A percentile compares a stretch with the other conserved stretches of the same genome.
Evolutionary conservation across 2,888 invertebrate genomes (phyloP).

Genomic region (Hypselothyrea guttata): DNA sequence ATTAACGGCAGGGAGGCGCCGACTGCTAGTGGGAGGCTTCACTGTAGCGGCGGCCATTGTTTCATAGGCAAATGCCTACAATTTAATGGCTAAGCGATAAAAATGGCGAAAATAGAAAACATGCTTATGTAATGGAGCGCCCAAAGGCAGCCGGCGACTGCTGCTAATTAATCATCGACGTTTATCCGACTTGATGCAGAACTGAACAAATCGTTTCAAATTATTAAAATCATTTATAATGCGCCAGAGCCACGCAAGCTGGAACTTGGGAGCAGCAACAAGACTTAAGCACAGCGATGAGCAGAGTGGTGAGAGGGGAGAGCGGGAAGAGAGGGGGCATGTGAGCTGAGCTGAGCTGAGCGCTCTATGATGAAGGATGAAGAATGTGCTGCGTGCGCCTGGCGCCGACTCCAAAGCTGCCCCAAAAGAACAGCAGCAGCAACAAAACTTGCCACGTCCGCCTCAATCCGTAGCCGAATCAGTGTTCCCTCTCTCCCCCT

Average conservation of each 20-base stretch:
- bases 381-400: conserved; percentile 75
- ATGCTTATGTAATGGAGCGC: conserved; percentile 62
- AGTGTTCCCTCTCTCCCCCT: neutral
- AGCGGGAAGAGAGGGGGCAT: neutral
- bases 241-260: conserved; percentile 58
- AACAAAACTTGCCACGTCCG: conserved; percentile 34
- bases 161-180: conserved; percentile 74
- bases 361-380: conserved; percentile 53
- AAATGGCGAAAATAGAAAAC: conserved; percentile 60
- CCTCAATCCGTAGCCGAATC: conserved; percentile 3
- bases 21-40: too few relatives aligned
- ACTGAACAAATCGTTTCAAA: conserved; percentile 77
- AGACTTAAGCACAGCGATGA: neutral
- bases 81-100: conserved; percentile 69
- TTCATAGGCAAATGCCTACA: conserved; percentile 45
- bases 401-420: conserved; percentile 63
- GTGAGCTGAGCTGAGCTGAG: too few relatives aligned
- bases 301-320: neutral
- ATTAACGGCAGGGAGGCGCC: conserved; percentile 50
- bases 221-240: conserved; percentile 77
- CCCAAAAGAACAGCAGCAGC: neutral
- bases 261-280: neutral
- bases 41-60: conserved; percentile 5
- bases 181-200: conserved; percentile 77
- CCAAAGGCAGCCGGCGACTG: conserved; percentile 16